Percentiles rank a stretch among this genome's conserved stretches.
phyloP scores from a whole-genome alignment of 2,888 invertebrate genomes.

The Troides helena region DNA sequence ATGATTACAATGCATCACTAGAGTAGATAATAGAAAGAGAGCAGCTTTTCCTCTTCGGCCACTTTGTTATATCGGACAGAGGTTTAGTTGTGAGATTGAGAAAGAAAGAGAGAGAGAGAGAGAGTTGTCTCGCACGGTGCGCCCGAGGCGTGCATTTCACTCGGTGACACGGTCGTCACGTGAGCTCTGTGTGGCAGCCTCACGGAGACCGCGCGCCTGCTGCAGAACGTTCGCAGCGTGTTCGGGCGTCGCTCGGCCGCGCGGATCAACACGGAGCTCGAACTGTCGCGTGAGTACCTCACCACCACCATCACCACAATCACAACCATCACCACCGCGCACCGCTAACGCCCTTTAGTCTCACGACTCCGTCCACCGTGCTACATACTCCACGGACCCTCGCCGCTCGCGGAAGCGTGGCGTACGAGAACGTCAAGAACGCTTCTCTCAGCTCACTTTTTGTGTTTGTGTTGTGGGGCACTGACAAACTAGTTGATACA shows the following conservation, averaged over 20 bases:
- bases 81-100: background rate
- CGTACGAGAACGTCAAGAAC: background rate
- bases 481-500: background rate
- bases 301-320: slow-evolving; percentile 4
- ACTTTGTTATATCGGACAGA: slow-evolving; percentile 6
- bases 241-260: slow-evolving; percentile 90
- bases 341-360: slow-evolving; percentile 49
- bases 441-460: slow-evolving; percentile 4
- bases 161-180: slow-evolving; percentile 60
- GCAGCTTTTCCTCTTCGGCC: slow-evolving; percentile 14
- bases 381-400: background rate
- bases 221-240: slow-evolving; percentile 96
- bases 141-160: background rate
- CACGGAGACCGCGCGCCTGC: slow-evolving; percentile 97
- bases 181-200: slow-evolving; percentile 85
- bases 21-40: background rate
- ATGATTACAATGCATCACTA: no score
- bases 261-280: slow-evolving; percentile 91
- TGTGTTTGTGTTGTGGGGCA: slow-evolving; percentile 17
- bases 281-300: slow-evolving; percentile 93
- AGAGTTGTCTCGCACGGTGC: slow-evolving; percentile 4
- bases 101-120: no score
- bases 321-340: slow-evolving; percentile 30
- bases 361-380: slow-evolving; percentile 41
- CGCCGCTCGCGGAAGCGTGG: slow-evolving; percentile 12